Conservation (phyloP, 2,888 invertebrate genomes). For the Yponomeuta evonymella region DNA sequence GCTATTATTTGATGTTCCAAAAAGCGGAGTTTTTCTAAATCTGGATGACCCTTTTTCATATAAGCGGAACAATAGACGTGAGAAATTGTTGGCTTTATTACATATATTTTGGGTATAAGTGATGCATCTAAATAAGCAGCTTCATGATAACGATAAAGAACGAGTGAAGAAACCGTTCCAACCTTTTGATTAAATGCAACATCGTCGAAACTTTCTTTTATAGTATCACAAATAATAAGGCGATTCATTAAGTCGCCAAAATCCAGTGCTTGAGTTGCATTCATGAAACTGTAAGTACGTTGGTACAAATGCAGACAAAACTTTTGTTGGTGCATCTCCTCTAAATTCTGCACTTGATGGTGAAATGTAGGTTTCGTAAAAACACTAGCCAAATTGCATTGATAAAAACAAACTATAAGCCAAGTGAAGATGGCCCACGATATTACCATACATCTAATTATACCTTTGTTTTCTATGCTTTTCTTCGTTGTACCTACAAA, state of each 20-base stretch:
- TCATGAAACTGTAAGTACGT: neutral
- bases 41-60: slow-evolving; percentile 21
- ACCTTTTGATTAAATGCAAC: neutral
- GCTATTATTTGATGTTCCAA: slow-evolving; percentile 19
- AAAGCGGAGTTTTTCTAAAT: slow-evolving; percentile 21
- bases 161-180: slow-evolving; percentile 12
- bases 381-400: slow-evolving; percentile 19
- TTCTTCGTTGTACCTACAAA: slow-evolving; percentile 17
- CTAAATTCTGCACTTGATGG: slow-evolving; percentile 8
- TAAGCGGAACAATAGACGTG: slow-evolving; percentile 17
- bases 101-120: slow-evolving; percentile 16
- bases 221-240: neutral
- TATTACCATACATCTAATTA: slow-evolving; percentile 13
- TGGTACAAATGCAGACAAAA: neutral
- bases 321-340: neutral
- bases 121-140: slow-evolving; percentile 14
- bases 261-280: neutral
- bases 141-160: slow-evolving; percentile 15
- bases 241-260: neutral
- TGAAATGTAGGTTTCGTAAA: slow-evolving; percentile 21
- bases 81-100: neutral
- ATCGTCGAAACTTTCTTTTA: neutral
- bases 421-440: slow-evolving; percentile 22
- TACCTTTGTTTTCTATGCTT: slow-evolving; percentile 9
- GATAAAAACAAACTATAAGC: slow-evolving; percentile 22